phyloP scores from a whole-genome alignment of 2,797 vertebrate genomes.

The Pantherophis vulpinus region DNA sequence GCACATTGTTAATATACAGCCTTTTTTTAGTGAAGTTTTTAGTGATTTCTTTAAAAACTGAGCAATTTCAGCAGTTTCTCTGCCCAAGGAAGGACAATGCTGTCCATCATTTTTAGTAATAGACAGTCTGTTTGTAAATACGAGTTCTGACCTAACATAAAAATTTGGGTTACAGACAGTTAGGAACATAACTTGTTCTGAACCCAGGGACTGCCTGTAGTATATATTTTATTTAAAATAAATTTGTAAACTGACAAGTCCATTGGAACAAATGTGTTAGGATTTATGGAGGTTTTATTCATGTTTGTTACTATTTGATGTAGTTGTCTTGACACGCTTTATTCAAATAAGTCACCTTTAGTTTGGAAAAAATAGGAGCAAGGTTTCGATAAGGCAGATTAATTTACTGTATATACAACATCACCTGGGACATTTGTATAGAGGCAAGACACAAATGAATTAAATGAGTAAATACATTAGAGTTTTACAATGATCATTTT shows the following conservation, averaged over 20 bases:
- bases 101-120: not conserved
- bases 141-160: not conserved
- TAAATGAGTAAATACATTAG: not conserved
- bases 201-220: not conserved
- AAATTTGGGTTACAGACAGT: not conserved
- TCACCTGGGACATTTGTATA: not conserved
- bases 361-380: not conserved
- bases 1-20: not conserved
- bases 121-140: not conserved
- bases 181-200: not conserved
- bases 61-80: not conserved
- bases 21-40: not conserved
- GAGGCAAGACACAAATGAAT: not conserved
- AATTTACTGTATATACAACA: not conserved
- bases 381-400: not conserved
- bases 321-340: not conserved
- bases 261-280: not conserved
- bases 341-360: not conserved
- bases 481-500: constrained; percentile 16
- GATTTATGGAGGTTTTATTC: not conserved
- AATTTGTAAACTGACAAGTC: not conserved
- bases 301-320: not conserved
- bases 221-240: not conserved
- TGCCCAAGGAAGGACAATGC: not conserved
- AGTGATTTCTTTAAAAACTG: not conserved